These are phyloP conservation scores for Ellobius talpinus DNA, from an alignment of 2,113 vertebrate genomes.

Conservation along the genomic window DNA sequence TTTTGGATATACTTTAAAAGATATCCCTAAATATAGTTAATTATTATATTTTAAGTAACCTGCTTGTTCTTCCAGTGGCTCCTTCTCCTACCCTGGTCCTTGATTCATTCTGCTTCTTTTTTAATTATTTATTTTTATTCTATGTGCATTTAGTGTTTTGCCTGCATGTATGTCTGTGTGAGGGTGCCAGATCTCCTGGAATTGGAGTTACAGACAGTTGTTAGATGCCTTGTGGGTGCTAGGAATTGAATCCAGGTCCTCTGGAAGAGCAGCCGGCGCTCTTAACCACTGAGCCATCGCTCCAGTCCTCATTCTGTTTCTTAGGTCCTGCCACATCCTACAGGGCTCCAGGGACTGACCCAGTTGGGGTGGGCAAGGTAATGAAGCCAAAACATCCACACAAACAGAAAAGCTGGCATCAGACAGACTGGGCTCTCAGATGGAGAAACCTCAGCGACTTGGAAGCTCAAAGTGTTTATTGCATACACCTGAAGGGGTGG, in stretches of 20 bases:
- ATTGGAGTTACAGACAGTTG: too few relatives aligned
- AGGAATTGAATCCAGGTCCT: too few relatives aligned
- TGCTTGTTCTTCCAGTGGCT: neutral
- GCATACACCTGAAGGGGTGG: neutral
- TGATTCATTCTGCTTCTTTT: neutral
- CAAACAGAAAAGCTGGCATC: neutral
- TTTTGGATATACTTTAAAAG: neutral
- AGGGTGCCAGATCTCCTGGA: too few relatives aligned
- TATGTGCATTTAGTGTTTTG: too few relatives aligned
- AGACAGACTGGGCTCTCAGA: too few relatives aligned
- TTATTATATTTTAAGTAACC: slow-evolving; percentile 18
- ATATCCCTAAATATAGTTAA: neutral
- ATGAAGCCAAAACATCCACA: neutral
- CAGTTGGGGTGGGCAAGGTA: neutral
- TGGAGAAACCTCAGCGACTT: neutral
- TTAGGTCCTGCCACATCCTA: neutral
- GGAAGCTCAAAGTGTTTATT: neutral
- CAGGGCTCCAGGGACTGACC: neutral
- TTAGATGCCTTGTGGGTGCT: too few relatives aligned
- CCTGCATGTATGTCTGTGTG: too few relatives aligned
- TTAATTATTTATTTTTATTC: too few relatives aligned
- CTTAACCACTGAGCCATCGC: too few relatives aligned
- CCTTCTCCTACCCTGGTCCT: neutral
- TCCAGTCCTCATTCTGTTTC: too few relatives aligned
- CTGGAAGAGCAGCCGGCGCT: too few relatives aligned